Base-by-base conservation (phyloP, 2,888 invertebrate species). In the Mimumesa dahlbomi region DNA sequence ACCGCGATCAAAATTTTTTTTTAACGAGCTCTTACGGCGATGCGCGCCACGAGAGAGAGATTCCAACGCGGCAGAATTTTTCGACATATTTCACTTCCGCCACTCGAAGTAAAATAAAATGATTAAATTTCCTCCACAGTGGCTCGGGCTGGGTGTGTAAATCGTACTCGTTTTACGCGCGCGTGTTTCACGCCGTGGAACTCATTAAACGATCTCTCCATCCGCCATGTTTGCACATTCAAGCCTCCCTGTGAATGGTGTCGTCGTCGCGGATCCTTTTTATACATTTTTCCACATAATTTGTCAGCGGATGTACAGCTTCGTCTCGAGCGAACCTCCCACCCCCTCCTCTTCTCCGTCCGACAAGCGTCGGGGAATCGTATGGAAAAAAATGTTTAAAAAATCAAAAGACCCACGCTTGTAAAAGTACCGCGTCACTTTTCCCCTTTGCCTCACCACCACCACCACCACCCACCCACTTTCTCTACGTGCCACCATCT, bases 211-310 rank as follows among this genome's bases (percentile, higher is more conserved):
- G 61, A 75, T 69, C 71, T 57, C 64, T 40, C 34, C 42, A 34
- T 16, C n/a, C 58, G 56, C 50, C 69, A 63, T 77, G 73, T 73
- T 67, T 66, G 73, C 64, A 61, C 61, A 70, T 77, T 77, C 68
- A 77, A 77, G 53, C 59, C 34, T 36, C 34, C 22, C 40, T 6
- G 62, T 77, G 69, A 72, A 77, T 71, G 58, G 53, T 61, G 71
- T 54, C 49, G 66, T 70, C 69, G 67, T 59, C 75, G 54, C 68
- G 56, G 52, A 59, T 71, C 73, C 75, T 84, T 80, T 83, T 81
- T 82, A 78, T 79, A 67, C 80, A 73, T 66, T 75, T 77, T 84
- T 85, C 84, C 85, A 79, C 84, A 83, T 84, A 84, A 85, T 85
- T 85, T 84, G 85, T 85, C 83, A 79, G 76, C 80, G 71, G 73